Conservation (phyloP, 2,888 invertebrate genomes). For the Didymodactylos carnosus region DNA sequence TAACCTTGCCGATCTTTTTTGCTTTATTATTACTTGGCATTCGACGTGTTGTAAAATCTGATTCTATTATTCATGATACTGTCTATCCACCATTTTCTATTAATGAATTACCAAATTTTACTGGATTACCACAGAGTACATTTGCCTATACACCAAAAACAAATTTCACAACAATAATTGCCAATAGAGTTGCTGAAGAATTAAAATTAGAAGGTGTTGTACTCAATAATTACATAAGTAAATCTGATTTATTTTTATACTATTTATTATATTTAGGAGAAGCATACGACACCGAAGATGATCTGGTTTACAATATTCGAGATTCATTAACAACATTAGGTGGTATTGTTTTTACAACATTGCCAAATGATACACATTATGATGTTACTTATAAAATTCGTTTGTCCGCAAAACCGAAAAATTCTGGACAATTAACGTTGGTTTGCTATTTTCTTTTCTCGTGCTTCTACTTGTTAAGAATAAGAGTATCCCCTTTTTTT, state of each 20-base stretch:
- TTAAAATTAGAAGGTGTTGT: not conserved
- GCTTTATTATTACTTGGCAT: constrained; percentile 47
- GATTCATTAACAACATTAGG: no score
- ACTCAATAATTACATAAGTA: not conserved
- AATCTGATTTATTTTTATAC: not conserved
- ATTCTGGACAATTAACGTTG: not conserved
- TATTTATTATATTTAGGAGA: not conserved
- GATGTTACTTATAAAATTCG: not conserved
- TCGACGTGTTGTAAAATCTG: constrained; percentile 47
- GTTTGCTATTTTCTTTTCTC: no score
- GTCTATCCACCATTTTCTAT: constrained; percentile 22
- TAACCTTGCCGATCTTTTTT: constrained; percentile 33
- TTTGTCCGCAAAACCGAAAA: not conserved
- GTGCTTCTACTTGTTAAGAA: no score
- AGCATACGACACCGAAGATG: not conserved
- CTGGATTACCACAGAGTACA: no score
- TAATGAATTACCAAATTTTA: constrained; percentile 9
- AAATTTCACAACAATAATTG: not conserved
- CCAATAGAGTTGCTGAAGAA: not conserved
- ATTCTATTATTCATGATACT: constrained; percentile 24
- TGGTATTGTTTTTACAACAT: constrained; percentile 20
- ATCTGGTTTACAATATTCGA: no score
- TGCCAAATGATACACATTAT: not conserved
- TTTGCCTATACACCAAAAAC: not conserved
- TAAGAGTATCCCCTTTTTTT: no score